Conservation (phyloP, 2,888 invertebrate species). For the Alentia gelatinosa region DNA sequence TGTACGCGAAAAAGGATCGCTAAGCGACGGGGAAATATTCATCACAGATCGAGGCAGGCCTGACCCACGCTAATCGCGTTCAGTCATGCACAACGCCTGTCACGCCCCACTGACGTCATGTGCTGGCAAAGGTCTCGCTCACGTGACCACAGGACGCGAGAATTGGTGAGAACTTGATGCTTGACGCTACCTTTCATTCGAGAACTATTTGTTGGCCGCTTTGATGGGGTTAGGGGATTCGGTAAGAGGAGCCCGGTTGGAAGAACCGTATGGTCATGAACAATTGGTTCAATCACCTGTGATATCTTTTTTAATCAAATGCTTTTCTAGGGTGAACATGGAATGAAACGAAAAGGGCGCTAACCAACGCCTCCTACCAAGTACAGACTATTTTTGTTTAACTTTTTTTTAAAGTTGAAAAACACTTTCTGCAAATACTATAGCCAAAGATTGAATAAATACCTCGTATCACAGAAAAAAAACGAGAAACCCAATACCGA, state of each 20-base stretch:
- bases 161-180: not conserved
- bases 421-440: not conserved
- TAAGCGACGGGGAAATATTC: not conserved
- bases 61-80: slow-evolving; percentile 5
- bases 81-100: slow-evolving; percentile 14
- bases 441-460: not conserved
- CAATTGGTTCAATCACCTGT: not conserved
- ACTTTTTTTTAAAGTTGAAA: not conserved
- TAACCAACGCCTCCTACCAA: too few relatives aligned
- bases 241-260: too few relatives aligned
- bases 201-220: too few relatives aligned
- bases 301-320: not conserved
- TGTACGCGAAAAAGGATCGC: not conserved
- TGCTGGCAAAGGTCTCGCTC: not conserved
- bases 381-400: not conserved
- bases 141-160: slow-evolving; percentile 11
- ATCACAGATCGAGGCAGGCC: not conserved
- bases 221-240: too few relatives aligned
- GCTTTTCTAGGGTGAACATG: too few relatives aligned
- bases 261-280: not conserved
- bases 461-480: not conserved
- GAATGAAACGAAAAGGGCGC: too few relatives aligned
- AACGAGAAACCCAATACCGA: not conserved
- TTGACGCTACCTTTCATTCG: not conserved
- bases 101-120: slow-evolving; percentile 32